Evolutionary conservation across 1,140 invertebrate species (phyloP).

Genomic region (Nasonia longicornis): DNA sequence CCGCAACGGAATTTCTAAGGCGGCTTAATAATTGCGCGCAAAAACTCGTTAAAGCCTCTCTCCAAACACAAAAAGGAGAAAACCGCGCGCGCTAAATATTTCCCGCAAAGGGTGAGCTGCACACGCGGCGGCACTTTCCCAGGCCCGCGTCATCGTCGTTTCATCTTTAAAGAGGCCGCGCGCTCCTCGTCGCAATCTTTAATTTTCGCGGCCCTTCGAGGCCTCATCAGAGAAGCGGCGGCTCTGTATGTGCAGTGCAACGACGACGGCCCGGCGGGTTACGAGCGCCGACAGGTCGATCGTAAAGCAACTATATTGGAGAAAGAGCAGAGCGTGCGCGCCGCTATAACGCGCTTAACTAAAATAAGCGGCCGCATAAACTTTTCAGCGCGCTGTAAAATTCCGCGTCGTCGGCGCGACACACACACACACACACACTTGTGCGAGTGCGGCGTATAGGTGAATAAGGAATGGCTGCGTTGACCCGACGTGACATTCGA

Average conservation of each 20-base stretch:
- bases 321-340: slow-evolving; percentile 41
- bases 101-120: not conserved
- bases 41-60: not conserved
- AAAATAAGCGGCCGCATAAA: slow-evolving; percentile 62
- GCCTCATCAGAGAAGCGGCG: slow-evolving; percentile 7
- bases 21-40: not conserved
- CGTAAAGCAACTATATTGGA: slow-evolving; percentile 56
- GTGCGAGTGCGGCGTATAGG: not conserved
- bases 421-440: too few relatives aligned
- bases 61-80: not conserved
- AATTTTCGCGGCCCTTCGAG: slow-evolving; percentile 1
- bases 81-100: not conserved
- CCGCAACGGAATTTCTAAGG: not conserved
- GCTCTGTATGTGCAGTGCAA: not conserved
- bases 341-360: slow-evolving; percentile 52
- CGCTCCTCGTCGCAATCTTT: slow-evolving; percentile 27
- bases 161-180: slow-evolving; percentile 3
- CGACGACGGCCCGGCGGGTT: slow-evolving; percentile 10
- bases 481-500: not conserved
- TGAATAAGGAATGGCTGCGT: not conserved
- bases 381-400: slow-evolving; percentile 55
- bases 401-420: slow-evolving; percentile 15
- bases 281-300: slow-evolving; percentile 51
- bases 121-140: not conserved
- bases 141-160: not conserved